phyloP scores from a whole-genome alignment of 2,797 vertebrate species.

The Manis pentadactyla region DNA sequence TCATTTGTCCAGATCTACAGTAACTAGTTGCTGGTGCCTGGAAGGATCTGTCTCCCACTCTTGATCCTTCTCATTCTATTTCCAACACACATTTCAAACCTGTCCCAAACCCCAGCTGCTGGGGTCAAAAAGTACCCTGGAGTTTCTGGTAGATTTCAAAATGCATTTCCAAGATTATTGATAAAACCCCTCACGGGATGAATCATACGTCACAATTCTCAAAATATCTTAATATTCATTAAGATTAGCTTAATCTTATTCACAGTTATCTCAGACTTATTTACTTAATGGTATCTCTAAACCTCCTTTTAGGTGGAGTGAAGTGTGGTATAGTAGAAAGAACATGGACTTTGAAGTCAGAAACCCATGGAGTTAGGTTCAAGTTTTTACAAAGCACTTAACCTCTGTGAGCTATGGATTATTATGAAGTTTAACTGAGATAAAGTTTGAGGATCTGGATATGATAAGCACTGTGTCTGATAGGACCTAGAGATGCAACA shows the following conservation, averaged over 20 bases:
- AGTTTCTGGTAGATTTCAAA: conserved; percentile 20
- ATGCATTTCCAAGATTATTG: not conserved
- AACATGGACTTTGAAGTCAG: conserved; percentile 39
- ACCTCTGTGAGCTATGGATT: not conserved
- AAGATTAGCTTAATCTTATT: not conserved
- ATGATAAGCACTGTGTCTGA: not conserved
- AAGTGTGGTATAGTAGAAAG: not conserved
- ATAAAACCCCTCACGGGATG: not conserved
- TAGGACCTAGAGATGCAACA: not conserved
- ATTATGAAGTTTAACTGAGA: conserved; percentile 24
- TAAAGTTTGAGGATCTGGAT: not conserved
- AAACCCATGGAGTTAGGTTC: not conserved
- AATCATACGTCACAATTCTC: conserved; percentile 19
- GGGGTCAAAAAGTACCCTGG: not conserved
- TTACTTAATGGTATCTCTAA: not conserved
- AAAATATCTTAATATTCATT: conserved; percentile 27
- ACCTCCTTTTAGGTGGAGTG: not conserved
- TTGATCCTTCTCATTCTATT: not conserved
- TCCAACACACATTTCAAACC: not conserved
- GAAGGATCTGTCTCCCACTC: not conserved
- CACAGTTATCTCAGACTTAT: not conserved
- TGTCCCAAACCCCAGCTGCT: not conserved
- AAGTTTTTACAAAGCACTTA: conserved; percentile 29
- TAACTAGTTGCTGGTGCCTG: conserved; percentile 2
- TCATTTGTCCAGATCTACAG: not conserved